Evolutionary conservation across 2,888 invertebrate species (phyloP), one percentile per base, ranked within the genome.

Genomic region (Odontocolon sp.): DNA sequence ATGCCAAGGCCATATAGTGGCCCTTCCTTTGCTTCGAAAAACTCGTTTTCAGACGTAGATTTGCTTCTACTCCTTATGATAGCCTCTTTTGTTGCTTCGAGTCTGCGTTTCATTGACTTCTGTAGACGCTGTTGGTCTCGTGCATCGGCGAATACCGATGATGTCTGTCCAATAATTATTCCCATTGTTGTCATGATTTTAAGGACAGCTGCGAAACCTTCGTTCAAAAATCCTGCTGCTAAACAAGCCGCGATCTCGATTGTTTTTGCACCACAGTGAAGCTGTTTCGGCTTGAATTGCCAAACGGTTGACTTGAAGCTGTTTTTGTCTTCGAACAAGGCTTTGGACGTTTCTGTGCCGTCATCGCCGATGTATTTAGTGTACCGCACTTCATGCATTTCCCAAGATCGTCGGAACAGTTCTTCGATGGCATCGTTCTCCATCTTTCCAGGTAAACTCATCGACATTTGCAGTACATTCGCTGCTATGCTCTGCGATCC

Each of bases 311-410:
- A n/a, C n/a, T n/a, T n/a, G n/a, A n/a, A n/a, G n/a, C n/a, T n/a
- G n/a, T n/a, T n/a, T 23, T 77, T 47, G 31, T 21, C 26, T 28
- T 73, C 50, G 36, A 56, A 40, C 33, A 77, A 26, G 31, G 21
- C 47, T 54, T 40, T 71, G 52, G 54, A 76, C n/a, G 64, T 77
- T 72, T 69, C 68, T 1, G 71, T 66, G 50, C 77, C 76, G 23
- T 77, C 80, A 66, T 79, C 76, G 23, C 76, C 76, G 31, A 79
- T 73, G 69, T 73, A 76, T 33, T 26, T 68, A 2, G 40, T 40
- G 45, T 76, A 76, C 50, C 42, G 56, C 3, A 71, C 72, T 50
- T 54, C 57, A 56, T 70, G 47, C 23, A 69, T 69, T 56, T 64
- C 70, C 31, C 36, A 38, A 40, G 73, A 77, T 56, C 73, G 50